Evolutionary conservation across 2,888 invertebrate genomes (phyloP).

Genomic region (Epistrophe grossulariae): DNA sequence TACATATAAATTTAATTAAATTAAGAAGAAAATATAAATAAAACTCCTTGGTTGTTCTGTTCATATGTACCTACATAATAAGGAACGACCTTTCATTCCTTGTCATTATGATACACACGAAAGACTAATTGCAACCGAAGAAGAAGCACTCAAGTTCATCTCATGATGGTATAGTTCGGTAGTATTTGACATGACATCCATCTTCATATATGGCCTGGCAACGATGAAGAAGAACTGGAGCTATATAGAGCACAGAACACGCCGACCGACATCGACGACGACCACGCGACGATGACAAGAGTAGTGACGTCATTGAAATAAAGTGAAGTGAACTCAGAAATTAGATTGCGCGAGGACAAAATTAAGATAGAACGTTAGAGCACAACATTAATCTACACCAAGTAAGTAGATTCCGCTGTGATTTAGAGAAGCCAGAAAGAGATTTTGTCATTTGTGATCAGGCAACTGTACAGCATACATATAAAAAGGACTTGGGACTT

Average conservation of each 20-base stretch:
- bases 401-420: slow-evolving; percentile 32
- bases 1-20: slow-evolving; percentile 62
- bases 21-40: slow-evolving; percentile 29
- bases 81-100: slow-evolving; percentile 39
- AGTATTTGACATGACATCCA: slow-evolving; percentile 44
- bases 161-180: slow-evolving; percentile 12
- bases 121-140: slow-evolving; percentile 68
- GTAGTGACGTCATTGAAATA: slow-evolving; percentile 39
- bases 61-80: neutral
- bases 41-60: slow-evolving; percentile 7
- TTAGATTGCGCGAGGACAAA: slow-evolving; percentile 45
- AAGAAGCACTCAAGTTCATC: slow-evolving; percentile 65
- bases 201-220: neutral
- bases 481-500: neutral
- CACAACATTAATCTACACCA: slow-evolving; percentile 36
- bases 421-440: slow-evolving; percentile 12
- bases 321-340: slow-evolving; percentile 54
- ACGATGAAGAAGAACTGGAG: neutral
- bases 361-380: slow-evolving; percentile 45
- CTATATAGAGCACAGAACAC: neutral
- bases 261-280: neutral
- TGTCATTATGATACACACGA: slow-evolving; percentile 38
- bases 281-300: neutral
- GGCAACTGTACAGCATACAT: neutral
- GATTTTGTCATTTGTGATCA: slow-evolving; percentile 32